These are phyloP conservation scores for Centropus bengalensis DNA, from an alignment of 2,113 vertebrate species.

Conservation along the genomic window DNA sequence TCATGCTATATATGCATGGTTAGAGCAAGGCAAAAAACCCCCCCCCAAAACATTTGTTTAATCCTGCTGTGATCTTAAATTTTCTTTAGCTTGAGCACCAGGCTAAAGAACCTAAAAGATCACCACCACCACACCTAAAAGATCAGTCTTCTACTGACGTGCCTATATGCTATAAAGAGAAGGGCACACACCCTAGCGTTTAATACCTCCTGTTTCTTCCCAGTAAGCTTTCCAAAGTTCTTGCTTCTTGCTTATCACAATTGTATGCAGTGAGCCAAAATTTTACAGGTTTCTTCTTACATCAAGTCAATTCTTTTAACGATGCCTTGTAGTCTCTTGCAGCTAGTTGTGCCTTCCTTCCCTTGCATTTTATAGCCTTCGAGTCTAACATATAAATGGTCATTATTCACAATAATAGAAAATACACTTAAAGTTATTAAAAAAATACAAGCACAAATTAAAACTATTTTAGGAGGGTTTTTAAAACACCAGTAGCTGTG, in stretches of 20 bases:
- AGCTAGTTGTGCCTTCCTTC: background rate
- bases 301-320: background rate
- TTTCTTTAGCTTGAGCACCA: background rate
- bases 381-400: background rate
- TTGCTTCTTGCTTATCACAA: background rate
- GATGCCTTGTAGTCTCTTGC: background rate
- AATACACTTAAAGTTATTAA: background rate
- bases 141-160: accelerated
- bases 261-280: background rate
- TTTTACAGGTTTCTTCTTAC: background rate
- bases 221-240: background rate
- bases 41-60: background rate
- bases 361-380: background rate
- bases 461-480: background rate
- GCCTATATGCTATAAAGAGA: background rate
- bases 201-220: background rate
- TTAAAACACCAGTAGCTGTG: conserved; percentile 32
- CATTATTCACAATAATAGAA: background rate
- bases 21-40: background rate
- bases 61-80: background rate
- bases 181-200: background rate
- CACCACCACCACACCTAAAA: background rate
- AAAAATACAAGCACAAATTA: conserved; percentile 1
- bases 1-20: background rate
- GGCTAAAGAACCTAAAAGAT: too few species aligned